A percentile compares a stretch with the other conserved stretches of the same genome.
phyloP scores from a whole-genome alignment of 1,140 invertebrate genomes.

The Rhopalosiphum maidis region DNA sequence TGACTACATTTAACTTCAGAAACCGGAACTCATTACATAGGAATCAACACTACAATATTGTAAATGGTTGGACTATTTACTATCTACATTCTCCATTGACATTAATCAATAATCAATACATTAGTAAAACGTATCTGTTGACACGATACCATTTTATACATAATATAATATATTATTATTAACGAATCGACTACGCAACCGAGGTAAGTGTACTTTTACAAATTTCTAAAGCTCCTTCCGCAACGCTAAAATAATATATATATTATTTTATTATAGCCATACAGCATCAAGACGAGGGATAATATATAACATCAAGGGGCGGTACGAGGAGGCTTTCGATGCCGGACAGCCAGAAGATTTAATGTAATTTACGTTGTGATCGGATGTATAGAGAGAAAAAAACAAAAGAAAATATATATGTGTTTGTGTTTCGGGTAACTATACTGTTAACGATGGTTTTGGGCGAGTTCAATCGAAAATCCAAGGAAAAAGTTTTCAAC shows the following conservation, averaged over 20 bases:
- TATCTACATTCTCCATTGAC: not conserved
- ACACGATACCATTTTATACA: not conserved
- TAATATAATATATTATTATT: not conserved
- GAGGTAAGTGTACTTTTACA: not conserved
- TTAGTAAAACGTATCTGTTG: not conserved
- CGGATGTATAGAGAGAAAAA: slow-evolving; percentile 14
- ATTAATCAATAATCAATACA: not conserved
- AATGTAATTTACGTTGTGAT: slow-evolving; percentile 35
- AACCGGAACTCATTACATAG: not conserved
- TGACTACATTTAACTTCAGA: not conserved
- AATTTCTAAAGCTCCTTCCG: not conserved
- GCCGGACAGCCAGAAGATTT: slow-evolving; percentile 26
- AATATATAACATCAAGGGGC: slow-evolving; percentile 13
- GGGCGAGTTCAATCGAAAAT: slow-evolving; percentile 6
- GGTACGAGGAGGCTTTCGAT: not conserved
- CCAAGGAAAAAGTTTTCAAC: not conserved
- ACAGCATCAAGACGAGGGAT: slow-evolving; percentile 8
- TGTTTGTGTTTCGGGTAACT: not conserved
- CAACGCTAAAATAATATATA: not conserved
- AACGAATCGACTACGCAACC: not conserved
- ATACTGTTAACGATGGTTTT: not conserved
- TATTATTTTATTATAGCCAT: slow-evolving; percentile 2
- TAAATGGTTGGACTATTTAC: not conserved
- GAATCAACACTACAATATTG: not conserved
- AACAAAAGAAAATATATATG: slow-evolving; percentile 6